These are phyloP conservation scores for Calcarius ornatus DNA, from an alignment of 2,113 vertebrate genomes.

Conservation along the genomic window DNA sequence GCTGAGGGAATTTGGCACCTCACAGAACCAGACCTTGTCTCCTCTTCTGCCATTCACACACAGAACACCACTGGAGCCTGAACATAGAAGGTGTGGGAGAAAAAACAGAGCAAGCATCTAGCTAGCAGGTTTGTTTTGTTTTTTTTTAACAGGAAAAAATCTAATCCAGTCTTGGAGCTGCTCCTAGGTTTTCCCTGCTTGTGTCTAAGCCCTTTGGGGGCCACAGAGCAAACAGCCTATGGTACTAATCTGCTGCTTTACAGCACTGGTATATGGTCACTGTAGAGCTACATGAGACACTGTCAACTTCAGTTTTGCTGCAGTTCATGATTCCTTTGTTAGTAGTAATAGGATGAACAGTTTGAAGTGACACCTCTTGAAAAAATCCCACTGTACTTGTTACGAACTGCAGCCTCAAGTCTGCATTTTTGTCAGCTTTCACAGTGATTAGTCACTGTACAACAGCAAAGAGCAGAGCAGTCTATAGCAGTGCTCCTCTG, in stretches of 20 bases:
- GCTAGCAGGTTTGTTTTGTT: background rate
- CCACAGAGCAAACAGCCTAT: constrained; percentile 10
- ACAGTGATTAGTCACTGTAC: constrained; percentile 37
- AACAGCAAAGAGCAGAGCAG: background rate
- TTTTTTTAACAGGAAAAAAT: background rate
- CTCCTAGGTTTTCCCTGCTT: background rate
- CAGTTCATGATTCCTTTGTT: constrained; percentile 41
- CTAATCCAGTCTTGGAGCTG: background rate
- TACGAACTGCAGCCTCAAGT: constrained; percentile 4
- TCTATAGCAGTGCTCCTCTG: background rate
- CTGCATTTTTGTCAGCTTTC: constrained; percentile 37
- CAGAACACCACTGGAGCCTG: background rate
- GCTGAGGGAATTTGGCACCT: constrained; percentile 7
- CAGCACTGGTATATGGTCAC: constrained; percentile 1
- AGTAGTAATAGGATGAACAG: constrained; percentile 36
- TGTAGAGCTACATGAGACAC: constrained; percentile 32
- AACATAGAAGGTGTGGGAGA: background rate
- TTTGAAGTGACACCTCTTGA: constrained; percentile 52
- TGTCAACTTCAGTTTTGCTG: constrained; percentile 49
- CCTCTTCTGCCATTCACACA: background rate
- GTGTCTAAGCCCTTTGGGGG: constrained; percentile 3
- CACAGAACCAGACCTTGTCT: background rate
- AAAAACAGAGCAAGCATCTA: background rate
- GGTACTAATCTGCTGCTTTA: constrained; percentile 43
- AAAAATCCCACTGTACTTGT: constrained; percentile 53